Base-by-base conservation (phyloP, 2,888 invertebrate species). In the Hirudinaria manillensis region DNA sequence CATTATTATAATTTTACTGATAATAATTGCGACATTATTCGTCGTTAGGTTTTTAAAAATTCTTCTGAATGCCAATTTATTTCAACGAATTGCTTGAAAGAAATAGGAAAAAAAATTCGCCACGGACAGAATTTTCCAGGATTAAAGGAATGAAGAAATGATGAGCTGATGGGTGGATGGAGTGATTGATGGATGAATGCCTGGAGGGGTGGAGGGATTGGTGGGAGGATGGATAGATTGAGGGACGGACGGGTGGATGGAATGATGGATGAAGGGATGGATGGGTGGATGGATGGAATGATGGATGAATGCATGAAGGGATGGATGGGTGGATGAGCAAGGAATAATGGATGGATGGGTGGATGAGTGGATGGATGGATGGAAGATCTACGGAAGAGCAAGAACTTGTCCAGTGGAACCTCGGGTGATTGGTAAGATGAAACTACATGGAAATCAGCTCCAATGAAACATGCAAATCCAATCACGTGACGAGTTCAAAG, bases 311-410 rank as follows among this genome's bases (percentile, higher is more conserved):
- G 53, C 13, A 53, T 53, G 53, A 21, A 53, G 10, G 61, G 19
- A 61, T 61, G 61, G 61, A 61, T 61, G 61, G 61, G 3, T 56
- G 56, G 56, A 61, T 61, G 61, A 10, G n/a, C 13, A n/a, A n/a
- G n/a, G n/a, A n/a, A n/a, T n/a, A n/a, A 61, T 16, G 24, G 61
- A 61, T 16, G 24, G 61, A 61, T 61, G 61, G 61, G 10, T 61
- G 24, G 61, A 61, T 61, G 61, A 61, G n/a, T 19, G 61, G 61
- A 13, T 61, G 61, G 61, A 61, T 13, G 24, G 61, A 61, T 61
- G 61, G 61, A 61, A 4, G 24, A 45, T 45, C 45, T 45, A 16
- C 45, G 10, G 45, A 45, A 45, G 13, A 45, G 45, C 45, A 45
- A 45, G 45, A 45, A 45, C 45, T 3, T 45, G 45, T 45, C 45